Base-by-base conservation (phyloP, 1,140 invertebrate genomes). In the Charaxes varanes region DNA sequence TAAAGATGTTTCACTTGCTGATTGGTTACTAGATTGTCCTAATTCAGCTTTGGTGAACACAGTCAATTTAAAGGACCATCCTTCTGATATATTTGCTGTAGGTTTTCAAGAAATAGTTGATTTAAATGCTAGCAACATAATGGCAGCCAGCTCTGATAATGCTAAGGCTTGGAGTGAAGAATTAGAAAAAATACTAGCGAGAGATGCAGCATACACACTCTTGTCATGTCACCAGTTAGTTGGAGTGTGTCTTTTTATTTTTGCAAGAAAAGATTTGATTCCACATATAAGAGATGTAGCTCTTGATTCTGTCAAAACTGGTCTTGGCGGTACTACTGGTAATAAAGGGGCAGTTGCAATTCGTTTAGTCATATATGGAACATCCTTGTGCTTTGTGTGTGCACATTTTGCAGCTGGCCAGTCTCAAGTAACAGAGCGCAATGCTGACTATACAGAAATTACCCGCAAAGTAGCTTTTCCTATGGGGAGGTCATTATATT, bases 71-170 rank as follows among this genome's bases (percentile, higher is more conserved):
- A 70, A 72, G 45, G 86, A 86, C 55, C 85, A 89, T 50, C 90
- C 91, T 22, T 89, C 93, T 17, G 97, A 99, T 83, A 94, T 99
- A 37, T 99, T 93, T 87, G 97, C 96, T 2, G 95, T 99, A 69
- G 98, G 98, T 10, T 99, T 99, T 86, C 94, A 99, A 84, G 98
- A 99, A 89, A 99, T 99, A 55, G 97, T 99, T 5, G 98, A 99
- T 86, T 86, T 99, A 27, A 99, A 98, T 88, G 98, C 98, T 2
- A 93, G 94, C 41, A 99, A 99, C 77, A 99, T 99, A 53, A 92
- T 99, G 85, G 96, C 95, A 51, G 94, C 96, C 6, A 98, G 96
- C 81, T 94, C 94, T 2, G 96, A 97, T 52, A 99, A 99, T 87
- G 95, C 97, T 18, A 94, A 93, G 84, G 90, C 94, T 28, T 99